These are phyloP conservation scores for Hippocampus abdominalis DNA, from an alignment of 2,113 vertebrate species.

Conservation along the genomic window DNA sequence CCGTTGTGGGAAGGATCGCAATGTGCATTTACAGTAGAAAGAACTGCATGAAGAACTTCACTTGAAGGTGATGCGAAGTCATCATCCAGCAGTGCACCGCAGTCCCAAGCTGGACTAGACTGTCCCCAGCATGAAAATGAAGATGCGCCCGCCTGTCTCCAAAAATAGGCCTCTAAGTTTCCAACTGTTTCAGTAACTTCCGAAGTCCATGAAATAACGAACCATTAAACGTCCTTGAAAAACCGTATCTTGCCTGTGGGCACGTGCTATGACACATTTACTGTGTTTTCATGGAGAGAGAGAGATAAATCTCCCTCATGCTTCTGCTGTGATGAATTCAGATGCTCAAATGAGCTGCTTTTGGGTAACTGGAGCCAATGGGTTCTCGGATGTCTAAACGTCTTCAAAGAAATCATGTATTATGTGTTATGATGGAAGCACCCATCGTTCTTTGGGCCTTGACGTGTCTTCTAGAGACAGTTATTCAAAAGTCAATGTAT, in stretches of 20 bases:
- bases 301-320: background rate
- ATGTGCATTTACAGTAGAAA: no score
- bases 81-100: no score
- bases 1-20: no score
- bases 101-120: no score
- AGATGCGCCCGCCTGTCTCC: no score
- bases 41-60: no score
- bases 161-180: no score
- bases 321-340: constrained; percentile 10
- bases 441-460: background rate
- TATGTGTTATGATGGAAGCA: background rate
- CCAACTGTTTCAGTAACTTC: no score
- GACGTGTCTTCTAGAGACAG: background rate
- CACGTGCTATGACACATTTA: constrained; percentile 12
- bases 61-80: no score
- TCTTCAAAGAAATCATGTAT: background rate
- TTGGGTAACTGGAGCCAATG: background rate
- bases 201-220: no score
- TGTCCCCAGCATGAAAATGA: no score
- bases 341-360: constrained; percentile 24
- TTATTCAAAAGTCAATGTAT: background rate
- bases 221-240: no score
- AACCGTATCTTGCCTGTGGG: constrained; percentile 4
- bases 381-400: constrained; percentile 1
- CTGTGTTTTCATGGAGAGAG: constrained; percentile 33